Base-by-base conservation (phyloP, 2,797 vertebrate species). In the Toxotes lorentzi region DNA sequence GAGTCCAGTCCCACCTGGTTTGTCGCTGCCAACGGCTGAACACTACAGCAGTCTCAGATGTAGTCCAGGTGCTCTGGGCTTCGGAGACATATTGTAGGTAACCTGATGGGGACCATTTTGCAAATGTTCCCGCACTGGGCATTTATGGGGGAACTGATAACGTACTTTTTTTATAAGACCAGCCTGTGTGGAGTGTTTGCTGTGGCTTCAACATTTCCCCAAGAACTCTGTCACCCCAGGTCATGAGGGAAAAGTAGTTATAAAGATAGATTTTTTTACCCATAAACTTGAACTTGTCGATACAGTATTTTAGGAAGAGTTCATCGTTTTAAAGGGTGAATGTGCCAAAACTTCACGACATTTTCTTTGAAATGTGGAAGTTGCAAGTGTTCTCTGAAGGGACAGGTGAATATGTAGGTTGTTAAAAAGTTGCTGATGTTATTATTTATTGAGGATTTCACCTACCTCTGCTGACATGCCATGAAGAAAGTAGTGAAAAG, bases 1-100 rank as follows among this genome's bases (percentile, higher is more conserved):
- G 23, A 66, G 73, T 69, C 61, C 63, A 53, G 57, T 88, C 86
- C 84, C 86, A 47, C 68, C 63, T 81, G 76, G 47, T 75, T 88
- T 88, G 68, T 30, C 16, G 57, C 70, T 83, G 81, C 86, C 77
- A 65, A 48, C 2, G 77, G 79, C 86, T 72, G 72, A 76, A 71
- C 60, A 69, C 74, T 35, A 23, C 53, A 75, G 60, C 64, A 34
- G 38, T 32, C 54, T 82, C 63, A 58, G 66, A 78, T 86, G 41
- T 78, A 71, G 83, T 82, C 80, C 82, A 77, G 67, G 73, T 71
- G 83, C 75, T 72, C 34, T 73, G 80, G 54, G 81, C 51, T 69
- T 87, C 67, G 58, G 75, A 73, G 76, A 75, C 59, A 63, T 68
- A 62, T 75, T 48, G 4, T 38, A 51, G 62, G 53, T 78, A 65